Percentiles rank a stretch among this genome's conserved stretches.
phyloP scores from a whole-genome alignment of 1,140 invertebrate genomes.

The Conopomorpha cramerella region DNA sequence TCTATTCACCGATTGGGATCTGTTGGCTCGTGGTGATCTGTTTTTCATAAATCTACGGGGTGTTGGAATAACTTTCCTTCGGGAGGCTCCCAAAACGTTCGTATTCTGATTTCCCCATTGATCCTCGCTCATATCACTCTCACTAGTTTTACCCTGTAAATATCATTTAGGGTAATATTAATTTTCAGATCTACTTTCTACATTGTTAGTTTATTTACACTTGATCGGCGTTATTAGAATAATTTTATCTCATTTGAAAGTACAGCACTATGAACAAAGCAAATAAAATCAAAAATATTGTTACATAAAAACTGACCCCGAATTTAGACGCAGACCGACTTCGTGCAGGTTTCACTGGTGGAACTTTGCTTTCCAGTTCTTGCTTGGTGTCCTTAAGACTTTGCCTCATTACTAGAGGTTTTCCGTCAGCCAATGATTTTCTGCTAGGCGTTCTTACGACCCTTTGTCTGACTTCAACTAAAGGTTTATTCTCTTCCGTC shows the following conservation, averaged over 20 bases:
- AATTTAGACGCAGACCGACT: conserved; percentile 55
- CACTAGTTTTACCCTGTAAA: conserved; percentile 61
- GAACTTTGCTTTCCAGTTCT: conserved; percentile 32
- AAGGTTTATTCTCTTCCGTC: conserved; percentile 32
- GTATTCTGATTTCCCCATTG: conserved; percentile 31
- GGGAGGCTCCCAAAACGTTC: conserved; percentile 19
- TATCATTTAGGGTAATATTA: conserved; percentile 33
- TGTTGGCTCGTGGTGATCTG: conserved; percentile 40
- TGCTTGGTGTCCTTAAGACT: conserved; percentile 16
- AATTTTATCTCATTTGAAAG: conserved; percentile 18
- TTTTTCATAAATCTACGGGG: conserved; percentile 42
- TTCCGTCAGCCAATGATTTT: conserved; percentile 26
- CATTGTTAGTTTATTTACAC: conserved; percentile 9
- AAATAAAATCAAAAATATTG: conserved; percentile 34
- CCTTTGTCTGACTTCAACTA: conserved; percentile 43
- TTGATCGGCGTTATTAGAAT: conserved; percentile 8
- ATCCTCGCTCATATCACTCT: conserved; percentile 61
- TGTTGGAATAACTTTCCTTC: conserved; percentile 34
- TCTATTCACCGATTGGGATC: conserved; percentile 45
- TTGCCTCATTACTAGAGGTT: conserved; percentile 26
- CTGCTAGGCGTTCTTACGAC: conserved; percentile 45
- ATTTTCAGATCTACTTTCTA: no score
- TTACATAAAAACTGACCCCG: conserved; percentile 53
- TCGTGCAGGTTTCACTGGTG: conserved; percentile 53
- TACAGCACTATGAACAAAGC: conserved; percentile 42